phyloP scores from a whole-genome alignment of 2,797 vertebrate genomes.

The Oreochromis mossambicus region DNA sequence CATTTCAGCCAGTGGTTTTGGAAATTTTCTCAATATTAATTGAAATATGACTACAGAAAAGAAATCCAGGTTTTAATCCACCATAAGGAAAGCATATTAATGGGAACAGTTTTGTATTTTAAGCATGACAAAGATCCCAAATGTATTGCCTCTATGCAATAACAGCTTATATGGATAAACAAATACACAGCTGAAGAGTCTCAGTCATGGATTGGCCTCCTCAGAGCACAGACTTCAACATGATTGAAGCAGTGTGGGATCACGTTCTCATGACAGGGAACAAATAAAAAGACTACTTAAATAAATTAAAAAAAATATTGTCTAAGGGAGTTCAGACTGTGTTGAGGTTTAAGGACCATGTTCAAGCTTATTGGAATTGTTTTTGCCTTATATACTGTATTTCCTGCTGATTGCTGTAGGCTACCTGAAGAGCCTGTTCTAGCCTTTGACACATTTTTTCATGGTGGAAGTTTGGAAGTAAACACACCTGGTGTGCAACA shows the following conservation, averaged over 20 bases:
- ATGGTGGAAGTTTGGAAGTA: background rate
- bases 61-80: background rate
- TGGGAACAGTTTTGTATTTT: background rate
- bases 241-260: background rate
- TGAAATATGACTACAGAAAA: background rate
- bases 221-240: background rate
- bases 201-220: background rate
- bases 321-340: background rate
- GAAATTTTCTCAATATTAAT: background rate
- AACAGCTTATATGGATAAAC: background rate
- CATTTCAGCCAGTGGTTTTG: background rate
- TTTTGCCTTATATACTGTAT: background rate
- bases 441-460: background rate
- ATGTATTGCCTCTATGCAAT: background rate
- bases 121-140: background rate
- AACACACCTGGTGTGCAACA: background rate
- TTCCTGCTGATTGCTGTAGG: background rate
- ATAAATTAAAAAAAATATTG: background rate
- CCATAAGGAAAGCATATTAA: background rate
- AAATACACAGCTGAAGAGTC: background rate
- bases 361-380: background rate
- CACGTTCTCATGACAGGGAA: background rate
- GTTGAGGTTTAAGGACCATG: background rate
- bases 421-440: background rate
- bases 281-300: background rate